Evolutionary conservation across 2,888 invertebrate genomes (phyloP), one percentile per base, ranked within the genome.

Genomic region (Pelosia muscerda): DNA sequence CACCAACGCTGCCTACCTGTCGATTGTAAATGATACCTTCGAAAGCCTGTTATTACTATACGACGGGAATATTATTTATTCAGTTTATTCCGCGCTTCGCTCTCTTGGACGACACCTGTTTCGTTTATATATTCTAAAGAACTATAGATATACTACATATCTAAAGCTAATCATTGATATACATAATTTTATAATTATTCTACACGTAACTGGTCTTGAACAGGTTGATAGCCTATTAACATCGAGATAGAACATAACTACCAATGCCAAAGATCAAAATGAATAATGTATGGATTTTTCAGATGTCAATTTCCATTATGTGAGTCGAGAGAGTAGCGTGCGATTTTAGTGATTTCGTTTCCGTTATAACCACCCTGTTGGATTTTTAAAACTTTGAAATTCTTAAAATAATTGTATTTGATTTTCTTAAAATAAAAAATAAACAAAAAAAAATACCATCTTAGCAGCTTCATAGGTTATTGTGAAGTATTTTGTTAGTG

Each of bases 1-100:
- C 76, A 72, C 71, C 77, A 76, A 72, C 64, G 63, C 56, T 65
- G 56, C 63, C 76, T 81, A 76, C 75, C 80, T 78, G 76, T 78
- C 72, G 78, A 82, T 81, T 79, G 76, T 70, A 73, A 78, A 79
- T 73, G 77, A 81, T 80, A 71, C 68, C 66, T 68, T 66, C 62
- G 70, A 67, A 69, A 78, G 74, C 71, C 72, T 71, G 71, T 79
- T 78, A 72, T 75, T 74, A 66, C 68, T 63, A 49, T 61, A 66
- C 54, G 59, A 66, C 65, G 72, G 66, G 63, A 69, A 63, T 55
- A 70, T 63, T 57, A 63, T 68, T 68, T 67, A 60, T 65, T 66
- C 63, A 63, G 11, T 34, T 63, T n/a, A 63, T 28, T 55, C 25
- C 2, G 31, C 1, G 10, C 38, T 63, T 28, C 38, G 25, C 23